Evolutionary conservation across 2,797 vertebrate genomes (phyloP), one percentile per base, ranked within the genome.

Genomic region (Artibeus lituratus): DNA sequence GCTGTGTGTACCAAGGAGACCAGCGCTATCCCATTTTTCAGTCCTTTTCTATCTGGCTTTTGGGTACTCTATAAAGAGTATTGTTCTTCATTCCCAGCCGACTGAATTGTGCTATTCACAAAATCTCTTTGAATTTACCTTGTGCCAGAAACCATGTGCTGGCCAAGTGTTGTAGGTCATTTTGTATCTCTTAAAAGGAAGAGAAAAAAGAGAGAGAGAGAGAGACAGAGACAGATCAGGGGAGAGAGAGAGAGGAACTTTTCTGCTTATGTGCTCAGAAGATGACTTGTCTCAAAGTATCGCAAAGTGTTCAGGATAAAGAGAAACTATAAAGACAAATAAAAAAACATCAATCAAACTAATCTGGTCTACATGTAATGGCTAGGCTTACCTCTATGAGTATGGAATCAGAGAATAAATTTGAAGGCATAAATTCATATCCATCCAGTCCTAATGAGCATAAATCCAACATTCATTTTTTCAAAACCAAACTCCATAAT

Each of bases 61-160:
- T 2, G 32, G 72, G 12, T 5, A 69, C 94, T 97, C 94, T 90
- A 3, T 57, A 83, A 84, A 65, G 49, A n/a, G 81, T 80, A 51
- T 87, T 70, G n/a, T 74, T 92, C 96, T 91, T 95, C 92, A 65
- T 51, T 92, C 26, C 69, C 47, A 85, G 47, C 37, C 35, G 82
- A 72, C 80, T n/a, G 5, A 76, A 88, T 55, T 83, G 55, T 57
- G 80, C 0, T 10, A 10, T 44, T 88, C 0, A 96, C 9, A 88
- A 78, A 95, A 76, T 93, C 70, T 87, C 59, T 91, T 91, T 24
- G 77, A 97, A 97, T 97, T 59, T 96, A 6, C 21, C 72, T 96
- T 95, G 24, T 92, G 0, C 2, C 53, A 95, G 44, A 96, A 97
- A 96, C 83, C 57, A 29, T 85, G 44, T 73, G 16, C 19, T 86